These are phyloP conservation scores for Cinara cedri DNA, from an alignment of 2,888 invertebrate species.

Conservation along the genomic window DNA sequence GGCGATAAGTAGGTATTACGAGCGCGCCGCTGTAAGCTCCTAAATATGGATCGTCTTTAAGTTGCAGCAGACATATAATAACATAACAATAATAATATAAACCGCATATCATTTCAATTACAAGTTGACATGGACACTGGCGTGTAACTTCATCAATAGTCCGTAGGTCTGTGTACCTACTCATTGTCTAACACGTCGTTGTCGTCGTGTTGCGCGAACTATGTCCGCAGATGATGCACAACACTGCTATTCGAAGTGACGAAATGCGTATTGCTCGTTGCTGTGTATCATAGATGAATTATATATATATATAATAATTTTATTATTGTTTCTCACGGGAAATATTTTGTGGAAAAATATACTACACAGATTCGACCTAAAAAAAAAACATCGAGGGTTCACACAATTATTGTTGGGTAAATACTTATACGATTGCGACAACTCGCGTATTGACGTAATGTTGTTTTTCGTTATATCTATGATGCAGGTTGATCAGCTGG, in stretches of 20 bases:
- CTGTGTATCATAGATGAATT: too few species aligned
- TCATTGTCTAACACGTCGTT: too few species aligned
- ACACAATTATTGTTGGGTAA: background rate
- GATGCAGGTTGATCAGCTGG: too few species aligned
- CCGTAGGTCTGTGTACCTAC: background rate
- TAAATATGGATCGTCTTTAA: conserved; percentile 41
- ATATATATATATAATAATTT: background rate
- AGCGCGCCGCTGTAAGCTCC: background rate
- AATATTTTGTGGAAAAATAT: conserved; percentile 17
- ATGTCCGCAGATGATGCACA: too few species aligned
- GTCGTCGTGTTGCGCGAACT: too few species aligned
- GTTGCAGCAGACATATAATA: background rate
- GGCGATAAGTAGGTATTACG: background rate
- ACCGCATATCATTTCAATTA: background rate
- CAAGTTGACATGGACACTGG: background rate
- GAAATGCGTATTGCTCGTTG: too few species aligned
- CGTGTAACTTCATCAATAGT: background rate
- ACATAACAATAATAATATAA: background rate
- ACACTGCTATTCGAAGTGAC: background rate
- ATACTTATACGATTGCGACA: background rate
- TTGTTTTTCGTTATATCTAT: too few species aligned
- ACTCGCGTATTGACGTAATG: too few species aligned
- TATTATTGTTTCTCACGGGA: conserved; percentile 24
- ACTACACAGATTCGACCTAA: conserved; percentile 32
- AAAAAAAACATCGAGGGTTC: conserved; percentile 27